These are phyloP conservation scores for Galago senegalensis DNA, from an alignment of 2,797 vertebrate genomes.

Conservation along the genomic window DNA sequence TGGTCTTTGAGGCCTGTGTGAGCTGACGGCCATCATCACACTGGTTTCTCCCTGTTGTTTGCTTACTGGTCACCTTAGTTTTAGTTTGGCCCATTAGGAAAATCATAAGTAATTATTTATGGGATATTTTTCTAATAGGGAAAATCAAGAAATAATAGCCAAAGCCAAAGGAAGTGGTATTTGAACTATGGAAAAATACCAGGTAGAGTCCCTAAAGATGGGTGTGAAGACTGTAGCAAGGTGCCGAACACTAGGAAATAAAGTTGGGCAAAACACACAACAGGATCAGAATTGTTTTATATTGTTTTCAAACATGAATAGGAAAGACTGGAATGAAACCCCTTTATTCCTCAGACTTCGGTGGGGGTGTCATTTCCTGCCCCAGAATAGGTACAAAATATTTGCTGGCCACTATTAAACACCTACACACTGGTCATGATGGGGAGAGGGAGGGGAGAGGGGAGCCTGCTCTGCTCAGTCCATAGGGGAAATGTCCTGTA, in stretches of 20 bases:
- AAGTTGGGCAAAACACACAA: neutral
- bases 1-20: neutral
- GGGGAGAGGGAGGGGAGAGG: no score
- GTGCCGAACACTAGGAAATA: neutral
- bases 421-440: fast-evolving
- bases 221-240: neutral
- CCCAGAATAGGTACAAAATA: neutral
- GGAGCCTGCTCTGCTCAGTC: neutral
- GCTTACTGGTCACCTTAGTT: neutral
- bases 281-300: neutral
- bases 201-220: neutral
- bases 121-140: neutral
- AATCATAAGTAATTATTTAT: neutral
- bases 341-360: neutral
- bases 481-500: neutral
- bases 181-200: neutral
- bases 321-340: neutral
- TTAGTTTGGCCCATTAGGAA: neutral
- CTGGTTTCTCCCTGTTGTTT: neutral
- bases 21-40: neutral
- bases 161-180: neutral
- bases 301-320: slow-evolving; percentile 1
- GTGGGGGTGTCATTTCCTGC: neutral
- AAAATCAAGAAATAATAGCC: neutral
- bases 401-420: no score